Evolutionary conservation across 2,113 vertebrate species (phyloP).

Genomic region (Cisticola juncidis): DNA sequence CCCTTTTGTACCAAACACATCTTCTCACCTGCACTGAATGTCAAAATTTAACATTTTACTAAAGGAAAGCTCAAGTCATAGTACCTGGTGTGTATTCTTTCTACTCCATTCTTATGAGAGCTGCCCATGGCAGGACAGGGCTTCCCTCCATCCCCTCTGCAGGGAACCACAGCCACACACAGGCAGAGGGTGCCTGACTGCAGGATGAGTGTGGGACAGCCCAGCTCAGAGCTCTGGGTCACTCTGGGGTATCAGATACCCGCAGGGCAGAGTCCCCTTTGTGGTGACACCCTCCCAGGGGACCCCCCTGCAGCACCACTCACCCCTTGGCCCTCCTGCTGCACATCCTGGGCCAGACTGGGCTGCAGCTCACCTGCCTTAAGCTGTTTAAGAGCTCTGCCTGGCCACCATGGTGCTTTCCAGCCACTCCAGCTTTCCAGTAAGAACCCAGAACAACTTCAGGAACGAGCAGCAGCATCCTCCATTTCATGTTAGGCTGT

Average conservation of each 20-base stretch:
- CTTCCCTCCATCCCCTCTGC: neutral
- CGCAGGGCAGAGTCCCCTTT: neutral
- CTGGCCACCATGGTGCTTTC: neutral
- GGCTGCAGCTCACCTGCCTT: neutral
- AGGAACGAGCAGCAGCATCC: neutral
- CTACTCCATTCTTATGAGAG: neutral
- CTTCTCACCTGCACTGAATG: neutral
- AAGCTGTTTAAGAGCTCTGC: neutral
- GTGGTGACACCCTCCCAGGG: too few relatives aligned
- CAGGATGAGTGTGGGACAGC: neutral
- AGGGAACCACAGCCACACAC: neutral
- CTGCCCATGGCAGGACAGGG: neutral
- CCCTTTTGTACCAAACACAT: neutral
- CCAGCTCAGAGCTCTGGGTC: neutral
- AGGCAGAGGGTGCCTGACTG: neutral
- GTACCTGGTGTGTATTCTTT: neutral
- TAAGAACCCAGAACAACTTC: neutral
- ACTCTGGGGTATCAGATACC: neutral
- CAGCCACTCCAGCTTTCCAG: neutral
- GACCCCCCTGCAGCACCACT: neutral
- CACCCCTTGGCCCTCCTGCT: neutral
- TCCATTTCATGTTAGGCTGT: neutral
- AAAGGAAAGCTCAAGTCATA: neutral
- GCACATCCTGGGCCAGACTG: neutral
- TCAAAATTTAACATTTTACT: neutral